Evolutionary conservation across 2,113 vertebrate species (phyloP), one percentile per base, ranked within the genome.

Genomic region (Pangasianodon hypophthalmus): DNA sequence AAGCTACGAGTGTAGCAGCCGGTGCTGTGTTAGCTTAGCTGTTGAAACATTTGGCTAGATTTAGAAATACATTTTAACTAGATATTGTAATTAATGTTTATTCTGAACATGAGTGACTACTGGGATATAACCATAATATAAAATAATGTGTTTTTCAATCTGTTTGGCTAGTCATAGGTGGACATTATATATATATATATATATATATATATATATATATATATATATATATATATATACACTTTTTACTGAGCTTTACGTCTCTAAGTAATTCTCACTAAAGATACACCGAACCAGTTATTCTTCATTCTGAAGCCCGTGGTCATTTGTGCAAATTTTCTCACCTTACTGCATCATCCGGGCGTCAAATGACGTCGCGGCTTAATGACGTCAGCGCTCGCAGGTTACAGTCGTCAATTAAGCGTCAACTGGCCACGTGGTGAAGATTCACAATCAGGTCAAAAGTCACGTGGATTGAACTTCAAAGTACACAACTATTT

Each of bases 11-110:
- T 21, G 52, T 58, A 21, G 62, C 41, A 64, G 62, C 84, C 48
- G 48, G 64, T 71, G n/a, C 41, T 41, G 21, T 71, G 50, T 54
- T 81, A 82, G 50, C 84, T 48, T 71, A 86, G 46, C 85, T 54
- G 41, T 71, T 24, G 71, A 32, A 52, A 32, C 46, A 69, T 9
- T 50, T 18, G 1, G 21, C 3, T 8, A n/a, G 29, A 37, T 84
- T 41, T 41, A 21, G 13, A 11, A 82, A 32, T 54, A 32, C 2
- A 56, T 56, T 82, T 82, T 8, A 82, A 32, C 50, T 18, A 82
- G n/a, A 82, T 18, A 52, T 81, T 50, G 44, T 81, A 7, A 50
- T 82, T 52, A 32, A 24, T 84, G 6, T 84, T 58, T 56, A 29
- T 56, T 83, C 16, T 32, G n/a, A 60, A 48, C 10, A 48, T 11